Percentiles rank a stretch among this genome's conserved stretches.
phyloP scores from a whole-genome alignment of 2,888 invertebrate species.

The Amaurobius ferox region DNA sequence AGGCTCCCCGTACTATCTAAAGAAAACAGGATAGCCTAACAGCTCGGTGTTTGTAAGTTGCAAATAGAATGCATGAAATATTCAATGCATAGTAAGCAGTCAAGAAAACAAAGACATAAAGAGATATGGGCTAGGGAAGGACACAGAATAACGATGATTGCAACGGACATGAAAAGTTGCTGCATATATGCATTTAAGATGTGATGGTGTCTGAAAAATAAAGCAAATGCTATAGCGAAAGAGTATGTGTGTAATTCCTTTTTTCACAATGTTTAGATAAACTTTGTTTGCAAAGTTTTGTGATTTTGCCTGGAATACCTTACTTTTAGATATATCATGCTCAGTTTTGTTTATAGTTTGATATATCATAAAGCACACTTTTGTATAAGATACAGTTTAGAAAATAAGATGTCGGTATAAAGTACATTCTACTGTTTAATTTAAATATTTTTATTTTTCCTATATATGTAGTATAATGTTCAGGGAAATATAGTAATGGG shows the following conservation, averaged over 20 bases:
- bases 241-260: background rate
- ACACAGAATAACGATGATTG: constrained; percentile 1
- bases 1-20: background rate
- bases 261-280: no score
- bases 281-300: no score
- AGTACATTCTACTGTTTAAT: no score
- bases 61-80: constrained; percentile 15
- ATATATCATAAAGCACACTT: no score
- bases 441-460: no score
- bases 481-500: no score
- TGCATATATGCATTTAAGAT: background rate
- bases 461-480: no score
- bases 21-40: background rate
- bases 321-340: no score
- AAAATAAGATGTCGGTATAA: no score
- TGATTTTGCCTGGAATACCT: no score
- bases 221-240: background rate
- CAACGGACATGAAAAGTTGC: background rate
- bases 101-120: constrained; percentile 3
- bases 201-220: background rate
- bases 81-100: constrained; percentile 3
- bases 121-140: background rate
- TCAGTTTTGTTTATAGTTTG: no score
- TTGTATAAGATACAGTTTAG: no score
- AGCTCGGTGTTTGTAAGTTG: background rate